Evolutionary conservation across 2,797 vertebrate genomes (phyloP), one percentile per base, ranked within the genome.

Genomic region (Geotrypetes seraphini): DNA sequence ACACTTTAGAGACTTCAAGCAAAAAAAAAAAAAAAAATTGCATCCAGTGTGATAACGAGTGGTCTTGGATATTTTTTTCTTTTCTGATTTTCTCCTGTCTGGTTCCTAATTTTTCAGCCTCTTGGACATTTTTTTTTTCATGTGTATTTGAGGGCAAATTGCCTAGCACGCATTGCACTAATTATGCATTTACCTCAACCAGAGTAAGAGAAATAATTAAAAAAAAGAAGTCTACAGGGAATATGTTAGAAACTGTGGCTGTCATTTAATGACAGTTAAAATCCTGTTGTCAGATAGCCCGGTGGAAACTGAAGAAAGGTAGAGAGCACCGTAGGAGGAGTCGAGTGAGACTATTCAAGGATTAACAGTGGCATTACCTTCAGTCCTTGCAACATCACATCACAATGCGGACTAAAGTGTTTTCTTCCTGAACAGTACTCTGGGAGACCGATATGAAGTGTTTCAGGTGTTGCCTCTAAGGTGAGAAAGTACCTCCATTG

Each of bases 1-100:
- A 25, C 43, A 71, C 61, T 75, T 66, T 30, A 59, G 60, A 30
- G 46, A 67, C 58, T 71, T 50, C 52, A 46, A 48, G 43, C 43
- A 47, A 48, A 57, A 39, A 32, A 57, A 55, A 50, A n/a, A n/a
- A n/a, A n/a, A n/a, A n/a, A n/a, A n/a, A n/a, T n/a, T n/a, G n/a
- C n/a, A n/a, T n/a, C n/a, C n/a, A n/a, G 43, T 25, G 1, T 48
- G 48, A 16, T 48, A 43, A n/a, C 53, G 59, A 69, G 71, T 79
- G 75, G 82, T 77, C 77, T 79, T 83, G 78, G 70, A 64, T 64
- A 67, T 62, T 43, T 18, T 59, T 68, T 60, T 39, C 3, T 43
- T 50, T 64, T 15, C 45, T 43, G 16, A 33, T 71, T 66, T 52
- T 62, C 14, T 39, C 39, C 16, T 66, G 53, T 44, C 54, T 35